Conservation (phyloP, 2,113 vertebrate species). For the Trogon surrucura region DNA sequence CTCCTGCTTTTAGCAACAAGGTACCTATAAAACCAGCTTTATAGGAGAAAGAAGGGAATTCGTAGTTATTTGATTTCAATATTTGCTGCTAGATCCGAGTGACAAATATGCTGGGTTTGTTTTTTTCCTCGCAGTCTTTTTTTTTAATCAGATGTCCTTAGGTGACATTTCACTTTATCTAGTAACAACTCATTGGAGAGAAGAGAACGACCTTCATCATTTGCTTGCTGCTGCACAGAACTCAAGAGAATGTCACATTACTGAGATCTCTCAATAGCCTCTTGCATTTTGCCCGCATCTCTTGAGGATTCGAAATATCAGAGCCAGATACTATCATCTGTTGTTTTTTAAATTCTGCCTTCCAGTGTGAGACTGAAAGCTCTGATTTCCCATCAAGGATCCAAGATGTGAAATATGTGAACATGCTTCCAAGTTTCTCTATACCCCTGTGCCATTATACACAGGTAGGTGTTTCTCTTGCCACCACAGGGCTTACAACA, state of each 20-base stretch:
- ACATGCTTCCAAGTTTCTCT: constrained; percentile 27
- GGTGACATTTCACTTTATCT: constrained; percentile 66
- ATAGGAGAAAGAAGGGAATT: neutral
- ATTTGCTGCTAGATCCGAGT: constrained; percentile 7
- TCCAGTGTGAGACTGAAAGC: constrained; percentile 60
- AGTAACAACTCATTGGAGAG: constrained; percentile 41
- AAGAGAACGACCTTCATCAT: constrained; percentile 56
- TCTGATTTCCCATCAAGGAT: constrained; percentile 47
- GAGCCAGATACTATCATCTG: constrained; percentile 53
- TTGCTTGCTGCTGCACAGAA: constrained; percentile 6
- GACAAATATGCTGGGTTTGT: constrained; percentile 34
- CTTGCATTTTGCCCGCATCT: constrained; percentile 19
- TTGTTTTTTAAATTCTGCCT: constrained; percentile 61
- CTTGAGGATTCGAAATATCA: constrained; percentile 63
- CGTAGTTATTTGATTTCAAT: constrained; percentile 18
- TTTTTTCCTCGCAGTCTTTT: constrained; percentile 22
- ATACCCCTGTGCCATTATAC: neutral
- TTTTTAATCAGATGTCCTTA: constrained; percentile 65
- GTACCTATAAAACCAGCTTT: neutral
- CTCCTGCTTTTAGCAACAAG: constrained; percentile 6
- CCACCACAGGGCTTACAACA: neutral
- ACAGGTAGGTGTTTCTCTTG: constrained; percentile 45
- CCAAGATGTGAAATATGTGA: constrained; percentile 37
- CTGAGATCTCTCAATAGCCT: constrained; percentile 40
- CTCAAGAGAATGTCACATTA: constrained; percentile 23